Conservation (phyloP, 2,888 invertebrate genomes). For the Coremacera marginata region DNA sequence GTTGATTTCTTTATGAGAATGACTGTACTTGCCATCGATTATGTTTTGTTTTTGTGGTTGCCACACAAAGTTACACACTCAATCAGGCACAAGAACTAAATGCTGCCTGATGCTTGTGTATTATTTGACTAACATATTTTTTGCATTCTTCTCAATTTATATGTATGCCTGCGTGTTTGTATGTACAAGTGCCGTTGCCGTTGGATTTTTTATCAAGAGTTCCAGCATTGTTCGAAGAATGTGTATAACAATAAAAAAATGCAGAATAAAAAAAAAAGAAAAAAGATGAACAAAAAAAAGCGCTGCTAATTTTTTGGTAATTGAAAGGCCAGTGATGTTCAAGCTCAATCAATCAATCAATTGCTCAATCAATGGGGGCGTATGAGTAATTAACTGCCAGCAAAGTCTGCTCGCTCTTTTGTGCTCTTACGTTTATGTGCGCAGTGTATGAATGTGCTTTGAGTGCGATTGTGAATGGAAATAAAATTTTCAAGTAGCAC, state of each 20-base stretch:
- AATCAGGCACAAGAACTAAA: no score
- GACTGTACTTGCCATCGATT: no score
- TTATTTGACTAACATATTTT: background rate
- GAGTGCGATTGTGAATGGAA: no score
- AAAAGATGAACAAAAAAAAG: background rate
- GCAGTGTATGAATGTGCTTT: no score
- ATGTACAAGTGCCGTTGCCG: no score
- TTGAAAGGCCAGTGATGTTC: conserved; percentile 42
- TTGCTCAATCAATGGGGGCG: conserved; percentile 25
- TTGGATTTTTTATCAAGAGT: background rate
- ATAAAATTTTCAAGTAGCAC: no score
- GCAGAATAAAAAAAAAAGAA: no score
- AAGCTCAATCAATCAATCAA: conserved; percentile 43
- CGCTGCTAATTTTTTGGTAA: conserved; percentile 31
- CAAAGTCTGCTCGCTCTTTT: background rate
- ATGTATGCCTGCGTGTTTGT: background rate
- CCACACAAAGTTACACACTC: no score
- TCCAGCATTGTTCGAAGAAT: background rate
- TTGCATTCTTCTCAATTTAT: background rate
- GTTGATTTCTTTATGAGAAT: no score
- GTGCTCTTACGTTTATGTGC: background rate
- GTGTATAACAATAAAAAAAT: background rate
- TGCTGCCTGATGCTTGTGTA: no score
- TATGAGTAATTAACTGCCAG: conserved; percentile 42
- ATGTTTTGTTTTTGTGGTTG: no score